Percentiles rank a stretch among this genome's conserved stretches.
Conservation (phyloP, 2,113 vertebrate species). For the Theristicus caerulescens region DNA sequence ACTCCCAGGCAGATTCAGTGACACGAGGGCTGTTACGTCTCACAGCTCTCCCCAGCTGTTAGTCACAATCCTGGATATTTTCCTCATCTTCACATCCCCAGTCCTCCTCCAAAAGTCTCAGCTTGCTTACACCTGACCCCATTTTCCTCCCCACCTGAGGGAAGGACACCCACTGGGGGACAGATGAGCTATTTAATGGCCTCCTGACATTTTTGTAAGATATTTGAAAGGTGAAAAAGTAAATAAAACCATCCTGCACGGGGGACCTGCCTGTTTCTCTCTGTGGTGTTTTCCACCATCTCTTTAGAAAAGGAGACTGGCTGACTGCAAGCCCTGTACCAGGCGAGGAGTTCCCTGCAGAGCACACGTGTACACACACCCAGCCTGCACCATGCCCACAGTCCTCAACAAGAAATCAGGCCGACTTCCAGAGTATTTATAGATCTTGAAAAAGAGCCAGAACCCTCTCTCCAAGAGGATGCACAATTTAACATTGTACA, state of each 20-base stretch:
- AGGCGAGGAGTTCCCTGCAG: background rate
- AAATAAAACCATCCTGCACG: background rate
- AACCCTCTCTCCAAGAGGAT: conserved; percentile 19
- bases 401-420: background rate
- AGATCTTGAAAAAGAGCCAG: conserved; percentile 55
- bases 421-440: conserved; percentile 42
- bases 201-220: background rate
- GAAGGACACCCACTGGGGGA: background rate
- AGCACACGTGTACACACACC: background rate
- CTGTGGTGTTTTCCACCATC: background rate
- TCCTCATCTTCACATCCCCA: background rate
- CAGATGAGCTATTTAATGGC: background rate
- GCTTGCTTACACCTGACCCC: background rate
- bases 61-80: background rate
- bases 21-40: background rate
- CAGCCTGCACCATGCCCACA: background rate
- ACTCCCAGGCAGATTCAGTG: background rate
- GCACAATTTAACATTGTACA: conserved; percentile 50
- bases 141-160: background rate
- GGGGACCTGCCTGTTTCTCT: background rate
- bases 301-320: background rate
- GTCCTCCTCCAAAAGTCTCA: background rate
- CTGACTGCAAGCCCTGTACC: background rate
- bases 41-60: background rate
- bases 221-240: background rate